These are phyloP conservation scores for Drosophila anceps DNA, from an alignment of 2,888 invertebrate genomes.

Conservation along the genomic window DNA sequence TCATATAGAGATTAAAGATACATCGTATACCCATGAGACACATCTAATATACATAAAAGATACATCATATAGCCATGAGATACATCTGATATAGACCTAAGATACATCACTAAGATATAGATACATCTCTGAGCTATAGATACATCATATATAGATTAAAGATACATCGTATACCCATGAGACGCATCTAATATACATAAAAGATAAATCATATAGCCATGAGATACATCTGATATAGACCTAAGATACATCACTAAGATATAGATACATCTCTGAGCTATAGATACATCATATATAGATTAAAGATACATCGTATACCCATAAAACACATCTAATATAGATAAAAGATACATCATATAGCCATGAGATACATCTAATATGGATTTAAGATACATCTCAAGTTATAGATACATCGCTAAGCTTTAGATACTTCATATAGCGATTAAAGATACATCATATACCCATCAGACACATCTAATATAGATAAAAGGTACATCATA, in stretches of 20 bases:
- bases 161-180: background rate
- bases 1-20: background rate
- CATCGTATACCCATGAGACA: background rate
- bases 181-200: background rate
- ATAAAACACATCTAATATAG: background rate
- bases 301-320: background rate
- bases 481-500: background rate
- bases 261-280: background rate
- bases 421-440: too few relatives aligned
- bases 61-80: background rate
- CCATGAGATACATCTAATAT: too few relatives aligned
- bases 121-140: background rate
- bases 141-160: background rate
- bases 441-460: background rate
- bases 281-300: too few relatives aligned
- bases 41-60: background rate
- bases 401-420: too few relatives aligned
- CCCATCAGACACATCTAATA: too few relatives aligned
- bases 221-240: background rate
- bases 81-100: background rate
- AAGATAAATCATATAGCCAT: background rate
- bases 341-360: background rate
- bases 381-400: background rate
- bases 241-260: too few relatives aligned
- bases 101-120: too few relatives aligned